A percentile compares a stretch with the other conserved stretches of the same genome.
Conservation (phyloP, 2,888 invertebrate species). For the Callinectes sapidus region DNA sequence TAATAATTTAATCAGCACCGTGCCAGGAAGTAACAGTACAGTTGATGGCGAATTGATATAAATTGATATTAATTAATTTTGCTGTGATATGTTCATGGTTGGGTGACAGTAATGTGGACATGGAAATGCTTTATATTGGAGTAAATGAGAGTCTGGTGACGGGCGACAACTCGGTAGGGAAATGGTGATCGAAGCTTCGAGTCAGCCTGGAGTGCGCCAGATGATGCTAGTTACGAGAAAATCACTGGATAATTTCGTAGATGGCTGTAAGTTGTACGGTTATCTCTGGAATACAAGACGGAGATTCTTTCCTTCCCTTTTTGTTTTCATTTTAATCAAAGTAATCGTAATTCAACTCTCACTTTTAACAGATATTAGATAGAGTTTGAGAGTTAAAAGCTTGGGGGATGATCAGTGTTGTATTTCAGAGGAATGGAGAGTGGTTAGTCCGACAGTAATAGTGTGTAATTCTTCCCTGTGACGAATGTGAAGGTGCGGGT, state of each 20-base stretch:
- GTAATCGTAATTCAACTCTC: not conserved
- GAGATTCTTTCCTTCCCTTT: too few species aligned
- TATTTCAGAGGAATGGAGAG: not conserved
- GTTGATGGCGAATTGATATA: not conserved
- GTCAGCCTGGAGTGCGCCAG: not conserved
- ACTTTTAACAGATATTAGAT: not conserved
- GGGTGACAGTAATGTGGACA: not conserved
- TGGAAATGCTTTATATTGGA: not conserved
- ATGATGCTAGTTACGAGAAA: not conserved
- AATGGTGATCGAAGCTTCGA: constrained; percentile 3
- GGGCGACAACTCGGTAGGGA: not conserved
- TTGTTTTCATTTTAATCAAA: not conserved
- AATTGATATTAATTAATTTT: not conserved
- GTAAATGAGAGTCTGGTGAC: not conserved
- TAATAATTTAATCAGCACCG: not conserved
- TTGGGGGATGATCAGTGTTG: not conserved
- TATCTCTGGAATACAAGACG: too few species aligned
- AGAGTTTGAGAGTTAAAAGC: not conserved
- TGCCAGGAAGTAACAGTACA: not conserved
- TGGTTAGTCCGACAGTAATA: not conserved
- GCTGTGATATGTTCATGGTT: not conserved
- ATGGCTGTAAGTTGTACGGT: not conserved
- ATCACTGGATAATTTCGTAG: not conserved
- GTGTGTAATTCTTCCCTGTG: not conserved
- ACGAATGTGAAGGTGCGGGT: not conserved